phyloP scores from a whole-genome alignment of 2,888 invertebrate genomes.

The Apodemia zela region DNA sequence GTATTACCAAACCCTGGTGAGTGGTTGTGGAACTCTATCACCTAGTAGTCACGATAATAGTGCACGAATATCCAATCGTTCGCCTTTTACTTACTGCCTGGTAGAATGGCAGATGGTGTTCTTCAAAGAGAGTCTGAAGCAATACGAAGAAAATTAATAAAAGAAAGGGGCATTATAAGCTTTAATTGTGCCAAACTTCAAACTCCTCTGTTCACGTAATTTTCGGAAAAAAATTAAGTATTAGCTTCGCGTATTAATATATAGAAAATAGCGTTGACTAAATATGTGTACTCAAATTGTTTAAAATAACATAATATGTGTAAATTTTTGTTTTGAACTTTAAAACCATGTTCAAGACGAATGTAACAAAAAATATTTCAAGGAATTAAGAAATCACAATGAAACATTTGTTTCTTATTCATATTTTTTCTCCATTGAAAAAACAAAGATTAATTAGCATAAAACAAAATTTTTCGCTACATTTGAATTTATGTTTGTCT shows the following conservation, averaged over 20 bases:
- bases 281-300: not conserved
- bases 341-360: not conserved
- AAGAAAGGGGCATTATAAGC: no score
- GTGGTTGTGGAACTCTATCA: not conserved
- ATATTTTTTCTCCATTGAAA: constrained; percentile 10
- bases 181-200: no score
- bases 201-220: no score
- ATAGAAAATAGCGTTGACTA: not conserved
- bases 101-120: no score
- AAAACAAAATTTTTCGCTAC: constrained; percentile 4
- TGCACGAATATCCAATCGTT: no score
- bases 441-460: constrained; percentile 7
- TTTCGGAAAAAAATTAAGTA: no score
- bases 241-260: no score
- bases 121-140: no score
- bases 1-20: not conserved
- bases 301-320: not conserved
- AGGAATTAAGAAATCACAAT: not conserved
- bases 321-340: not conserved
- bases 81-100: no score
- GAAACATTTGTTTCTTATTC: not conserved
- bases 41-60: no score
- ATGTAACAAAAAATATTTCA: not conserved
- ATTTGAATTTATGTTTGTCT: constrained; percentile 4
- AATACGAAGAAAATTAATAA: no score